These are phyloP conservation scores for Zosterops pallidus DNA, from an alignment of 2,113 vertebrate species.

Conservation along the genomic window DNA sequence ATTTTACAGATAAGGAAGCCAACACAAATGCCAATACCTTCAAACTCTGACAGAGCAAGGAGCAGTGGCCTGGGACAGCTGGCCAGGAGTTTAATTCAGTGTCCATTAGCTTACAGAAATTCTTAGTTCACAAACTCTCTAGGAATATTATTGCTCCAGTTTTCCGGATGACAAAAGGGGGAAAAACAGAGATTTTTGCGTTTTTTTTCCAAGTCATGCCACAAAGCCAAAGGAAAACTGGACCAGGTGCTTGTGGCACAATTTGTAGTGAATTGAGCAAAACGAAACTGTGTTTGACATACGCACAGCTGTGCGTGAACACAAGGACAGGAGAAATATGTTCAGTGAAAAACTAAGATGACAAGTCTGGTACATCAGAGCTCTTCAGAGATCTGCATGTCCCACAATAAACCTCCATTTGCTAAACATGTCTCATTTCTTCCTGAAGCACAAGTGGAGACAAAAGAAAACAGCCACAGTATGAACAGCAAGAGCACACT, in stretches of 20 bases:
- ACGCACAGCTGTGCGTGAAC: not conserved
- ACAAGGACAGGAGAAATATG: not conserved
- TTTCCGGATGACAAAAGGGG: not conserved
- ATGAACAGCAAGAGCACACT: not conserved
- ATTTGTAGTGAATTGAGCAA: not conserved
- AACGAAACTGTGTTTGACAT: conserved; percentile 2
- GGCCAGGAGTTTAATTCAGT: not conserved
- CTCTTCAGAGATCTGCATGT: not conserved
- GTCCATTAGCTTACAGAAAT: not conserved
- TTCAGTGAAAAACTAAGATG: not conserved
- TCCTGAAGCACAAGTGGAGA: not conserved
- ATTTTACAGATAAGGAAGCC: not conserved
- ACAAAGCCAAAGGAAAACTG: not conserved
- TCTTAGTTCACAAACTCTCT: not conserved
- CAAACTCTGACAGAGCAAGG: not conserved
- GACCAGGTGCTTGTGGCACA: not conserved
- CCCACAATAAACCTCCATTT: not conserved
- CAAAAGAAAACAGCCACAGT: not conserved
- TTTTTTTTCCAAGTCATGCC: not conserved
- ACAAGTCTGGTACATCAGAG: not conserved
- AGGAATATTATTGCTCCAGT: not conserved
- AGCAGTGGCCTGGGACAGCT: not conserved
- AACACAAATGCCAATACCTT: not conserved
- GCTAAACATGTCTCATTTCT: not conserved
- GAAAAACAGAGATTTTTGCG: not conserved